These are phyloP conservation scores for Cremastobaeus sp. DNA, from an alignment of 2,888 invertebrate genomes.

Conservation along the genomic window DNA sequence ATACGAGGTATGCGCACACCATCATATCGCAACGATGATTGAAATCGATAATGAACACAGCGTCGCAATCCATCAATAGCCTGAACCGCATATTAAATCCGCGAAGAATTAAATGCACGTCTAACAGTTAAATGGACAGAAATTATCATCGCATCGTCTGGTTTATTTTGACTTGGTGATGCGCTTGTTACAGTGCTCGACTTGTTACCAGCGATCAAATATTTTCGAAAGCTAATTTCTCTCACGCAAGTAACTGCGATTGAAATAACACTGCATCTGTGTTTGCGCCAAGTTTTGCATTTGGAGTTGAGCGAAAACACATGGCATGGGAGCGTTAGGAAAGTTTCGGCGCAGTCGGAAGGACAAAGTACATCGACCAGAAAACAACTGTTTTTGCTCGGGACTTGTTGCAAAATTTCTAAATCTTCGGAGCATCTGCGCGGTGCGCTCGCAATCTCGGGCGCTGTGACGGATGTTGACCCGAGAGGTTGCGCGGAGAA, in stretches of 20 bases:
- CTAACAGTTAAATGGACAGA: constrained; percentile 45
- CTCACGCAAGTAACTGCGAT: constrained; percentile 62
- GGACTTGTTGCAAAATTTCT: too few species aligned
- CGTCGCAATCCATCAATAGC: too few species aligned
- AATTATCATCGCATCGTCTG: constrained; percentile 60
- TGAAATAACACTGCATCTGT: constrained; percentile 65
- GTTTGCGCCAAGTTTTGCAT: constrained; percentile 75
- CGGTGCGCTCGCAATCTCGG: neutral
- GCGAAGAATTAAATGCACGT: too few species aligned
- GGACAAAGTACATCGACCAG: too few species aligned
- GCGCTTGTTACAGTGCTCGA: constrained; percentile 51
- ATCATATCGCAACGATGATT: too few species aligned
- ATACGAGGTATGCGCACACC: too few species aligned
- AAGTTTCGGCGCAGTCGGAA: constrained; percentile 56
- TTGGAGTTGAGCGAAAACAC: constrained; percentile 78
- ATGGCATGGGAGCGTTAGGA: too few species aligned
- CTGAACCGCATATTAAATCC: too few species aligned
- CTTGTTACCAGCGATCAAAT: constrained; percentile 62
- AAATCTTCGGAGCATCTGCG: too few species aligned
- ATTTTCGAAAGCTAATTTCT: constrained; percentile 67
- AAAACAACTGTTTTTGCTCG: neutral
- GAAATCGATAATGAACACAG: too few species aligned
- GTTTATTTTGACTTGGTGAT: constrained; percentile 50
- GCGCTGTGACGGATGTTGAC: constrained; percentile 48
- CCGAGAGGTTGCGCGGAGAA: constrained; percentile 40